Evolutionary conservation across 2,797 vertebrate genomes (phyloP).

Genomic region (Ctenochaetus hawaiiensis): DNA sequence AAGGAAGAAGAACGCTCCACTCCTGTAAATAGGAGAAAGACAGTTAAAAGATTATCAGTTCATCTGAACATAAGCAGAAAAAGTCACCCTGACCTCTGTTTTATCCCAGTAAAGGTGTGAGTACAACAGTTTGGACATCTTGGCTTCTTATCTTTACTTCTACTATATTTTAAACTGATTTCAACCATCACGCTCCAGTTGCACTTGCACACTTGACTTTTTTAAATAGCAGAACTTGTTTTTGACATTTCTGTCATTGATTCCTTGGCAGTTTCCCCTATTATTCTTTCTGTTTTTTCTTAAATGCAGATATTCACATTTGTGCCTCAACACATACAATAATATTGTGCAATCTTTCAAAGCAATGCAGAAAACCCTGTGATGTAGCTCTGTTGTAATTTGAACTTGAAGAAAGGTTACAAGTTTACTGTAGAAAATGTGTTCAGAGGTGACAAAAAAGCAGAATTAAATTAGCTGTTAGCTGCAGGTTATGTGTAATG

Average conservation of each 20-base stretch:
- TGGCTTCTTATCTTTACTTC: background rate
- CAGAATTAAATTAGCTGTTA: background rate
- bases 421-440: background rate
- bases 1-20: constrained; percentile 85
- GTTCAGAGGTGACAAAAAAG: constrained; percentile 3
- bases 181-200: background rate
- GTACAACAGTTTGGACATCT: background rate
- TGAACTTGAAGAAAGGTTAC: background rate
- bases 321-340: background rate
- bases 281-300: background rate
- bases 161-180: background rate
- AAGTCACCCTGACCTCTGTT: background rate
- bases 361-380: background rate
- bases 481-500: background rate
- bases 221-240: background rate
- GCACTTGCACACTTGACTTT: background rate
- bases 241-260: background rate
- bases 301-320: background rate
- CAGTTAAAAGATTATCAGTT: background rate
- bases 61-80: constrained; percentile 9
- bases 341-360: background rate
- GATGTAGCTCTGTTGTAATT: background rate
- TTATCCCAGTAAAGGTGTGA: background rate
- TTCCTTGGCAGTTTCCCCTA: background rate
- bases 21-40: constrained; percentile 51